Percentiles rank a stretch among this genome's conserved stretches.
Conservation (phyloP, 2,888 invertebrate species). For the Rhaphigaster nebulosa region DNA sequence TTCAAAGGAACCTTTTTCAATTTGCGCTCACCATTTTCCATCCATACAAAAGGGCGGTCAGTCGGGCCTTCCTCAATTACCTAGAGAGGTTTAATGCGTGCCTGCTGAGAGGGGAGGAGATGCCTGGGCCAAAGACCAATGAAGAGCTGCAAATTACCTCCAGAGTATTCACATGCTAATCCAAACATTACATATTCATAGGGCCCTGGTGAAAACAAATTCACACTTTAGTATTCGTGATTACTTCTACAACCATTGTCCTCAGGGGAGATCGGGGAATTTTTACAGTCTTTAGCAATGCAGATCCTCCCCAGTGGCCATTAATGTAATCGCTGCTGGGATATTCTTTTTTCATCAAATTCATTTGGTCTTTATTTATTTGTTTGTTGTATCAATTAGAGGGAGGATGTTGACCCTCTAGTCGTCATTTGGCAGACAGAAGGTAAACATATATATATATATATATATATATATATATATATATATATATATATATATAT, state of each 20-base stretch:
- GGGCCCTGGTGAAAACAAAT: not conserved
- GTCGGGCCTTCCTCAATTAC: not conserved
- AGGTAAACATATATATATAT: no score
- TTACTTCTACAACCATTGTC: not conserved
- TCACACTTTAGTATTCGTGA: not conserved
- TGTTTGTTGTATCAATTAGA: not conserved
- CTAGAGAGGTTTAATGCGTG: not conserved
- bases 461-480: no score
- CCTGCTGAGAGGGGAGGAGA: not conserved
- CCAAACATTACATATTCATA: slow-evolving; percentile 10
- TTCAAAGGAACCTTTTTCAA: not conserved
- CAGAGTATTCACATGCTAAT: not conserved
- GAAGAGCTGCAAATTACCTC: not conserved
- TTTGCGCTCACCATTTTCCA: not conserved
- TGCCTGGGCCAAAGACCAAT: not conserved
- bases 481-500: no score
- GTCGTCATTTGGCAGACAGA: not conserved
- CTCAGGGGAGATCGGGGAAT: not conserved
- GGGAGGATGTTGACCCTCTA: not conserved
- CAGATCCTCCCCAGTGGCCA: not conserved
- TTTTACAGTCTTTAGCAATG: slow-evolving; percentile 1
- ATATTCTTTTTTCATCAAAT: not conserved
- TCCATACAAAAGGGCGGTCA: not conserved
- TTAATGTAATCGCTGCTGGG: not conserved
- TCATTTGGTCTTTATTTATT: not conserved